phyloP scores from a whole-genome alignment of 2,888 invertebrate species.

The Acrobasis suavella region DNA sequence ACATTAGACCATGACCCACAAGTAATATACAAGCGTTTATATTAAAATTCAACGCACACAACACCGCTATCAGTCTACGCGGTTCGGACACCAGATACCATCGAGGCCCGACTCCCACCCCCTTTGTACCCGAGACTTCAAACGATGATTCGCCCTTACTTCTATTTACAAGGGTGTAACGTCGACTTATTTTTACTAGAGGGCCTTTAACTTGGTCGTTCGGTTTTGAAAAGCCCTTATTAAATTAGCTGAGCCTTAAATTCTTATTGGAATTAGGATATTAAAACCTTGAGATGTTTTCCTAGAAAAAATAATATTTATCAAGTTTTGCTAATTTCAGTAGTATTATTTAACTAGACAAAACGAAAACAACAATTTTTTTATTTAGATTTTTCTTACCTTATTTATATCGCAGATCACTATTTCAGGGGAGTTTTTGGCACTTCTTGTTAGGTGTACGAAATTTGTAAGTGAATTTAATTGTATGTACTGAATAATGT shows the following conservation, averaged over 20 bases:
- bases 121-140: constrained; percentile 62
- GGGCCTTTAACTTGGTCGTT: constrained; percentile 37
- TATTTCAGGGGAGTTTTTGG: no score
- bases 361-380: no score
- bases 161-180: constrained; percentile 58
- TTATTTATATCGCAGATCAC: no score
- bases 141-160: constrained; percentile 60
- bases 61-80: constrained; percentile 70
- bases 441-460: no score
- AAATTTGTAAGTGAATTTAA: no score
- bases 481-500: no score
- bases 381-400: no score
- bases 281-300: neutral
- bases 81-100: constrained; percentile 72
- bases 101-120: constrained; percentile 49
- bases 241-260: constrained; percentile 1
- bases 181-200: constrained; percentile 55
- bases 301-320: neutral
- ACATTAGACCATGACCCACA: constrained; percentile 34
- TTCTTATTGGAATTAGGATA: constrained; percentile 4
- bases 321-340: no score
- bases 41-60: constrained; percentile 72
- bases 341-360: no score
- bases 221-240: constrained; percentile 10
- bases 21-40: constrained; percentile 43